These are phyloP conservation scores for Heterohyrax brucei DNA, from an alignment of 2,797 vertebrate genomes.

Conservation along the genomic window DNA sequence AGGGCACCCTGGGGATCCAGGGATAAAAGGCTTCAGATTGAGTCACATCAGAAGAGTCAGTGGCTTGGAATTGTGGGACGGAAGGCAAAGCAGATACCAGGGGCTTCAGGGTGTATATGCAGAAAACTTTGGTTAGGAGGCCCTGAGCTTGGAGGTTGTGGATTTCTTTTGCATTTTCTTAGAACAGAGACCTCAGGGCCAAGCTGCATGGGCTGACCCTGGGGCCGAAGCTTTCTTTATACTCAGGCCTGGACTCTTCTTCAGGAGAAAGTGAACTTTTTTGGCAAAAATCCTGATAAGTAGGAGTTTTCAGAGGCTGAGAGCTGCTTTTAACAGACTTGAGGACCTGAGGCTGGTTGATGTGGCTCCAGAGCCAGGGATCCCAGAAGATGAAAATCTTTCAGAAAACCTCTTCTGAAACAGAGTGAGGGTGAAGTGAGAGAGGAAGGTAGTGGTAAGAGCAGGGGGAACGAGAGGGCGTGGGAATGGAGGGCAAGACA, in stretches of 20 bases:
- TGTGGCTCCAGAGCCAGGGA: not conserved
- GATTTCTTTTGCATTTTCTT: not conserved
- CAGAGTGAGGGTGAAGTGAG: not conserved
- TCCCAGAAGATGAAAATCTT: not conserved
- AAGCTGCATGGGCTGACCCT: not conserved
- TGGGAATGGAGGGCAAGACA: not conserved
- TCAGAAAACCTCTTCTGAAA: not conserved
- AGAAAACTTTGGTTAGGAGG: not conserved
- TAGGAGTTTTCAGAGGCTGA: not conserved
- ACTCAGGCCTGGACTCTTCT: not conserved
- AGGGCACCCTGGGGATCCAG: not conserved
- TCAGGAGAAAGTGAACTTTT: not conserved
- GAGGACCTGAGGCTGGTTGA: not conserved
- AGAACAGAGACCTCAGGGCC: not conserved
- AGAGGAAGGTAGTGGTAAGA: not conserved
- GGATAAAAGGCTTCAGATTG: not conserved
- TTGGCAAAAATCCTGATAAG: conserved; percentile 22
- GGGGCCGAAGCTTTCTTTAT: not conserved
- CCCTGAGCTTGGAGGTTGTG: not conserved
- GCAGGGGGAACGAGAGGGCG: not conserved
- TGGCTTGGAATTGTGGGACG: not conserved
- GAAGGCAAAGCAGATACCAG: not conserved
- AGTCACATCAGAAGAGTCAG: not conserved
- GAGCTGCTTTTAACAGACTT: not conserved
- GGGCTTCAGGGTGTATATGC: not conserved